Evolutionary conservation across 2,888 invertebrate species (phyloP).

Genomic region (Drosophila dives): DNA sequence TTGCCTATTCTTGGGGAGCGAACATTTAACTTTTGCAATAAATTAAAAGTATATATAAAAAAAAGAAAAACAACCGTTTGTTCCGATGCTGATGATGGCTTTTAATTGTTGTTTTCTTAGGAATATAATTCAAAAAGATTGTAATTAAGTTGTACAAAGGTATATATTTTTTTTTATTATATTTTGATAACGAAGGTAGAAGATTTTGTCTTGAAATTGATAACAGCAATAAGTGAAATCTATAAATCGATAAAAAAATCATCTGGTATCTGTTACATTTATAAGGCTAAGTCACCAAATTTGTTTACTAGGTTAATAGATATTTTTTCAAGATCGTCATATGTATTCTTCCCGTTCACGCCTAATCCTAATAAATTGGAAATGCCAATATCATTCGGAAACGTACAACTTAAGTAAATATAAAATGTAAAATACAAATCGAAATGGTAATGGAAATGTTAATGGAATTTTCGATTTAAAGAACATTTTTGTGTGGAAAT

Average conservation of each 20-base stretch:
- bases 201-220: not conserved
- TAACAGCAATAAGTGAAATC: not conserved
- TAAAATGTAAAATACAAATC: not conserved
- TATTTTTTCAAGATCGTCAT: not conserved
- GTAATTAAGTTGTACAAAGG: no score
- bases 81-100: not conserved
- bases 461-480: constrained; percentile 22
- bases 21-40: not conserved
- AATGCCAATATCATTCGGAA: not conserved
- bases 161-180: no score
- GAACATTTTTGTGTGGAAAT: constrained; percentile 27
- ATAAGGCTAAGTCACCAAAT: not conserved
- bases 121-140: no score
- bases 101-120: no score
- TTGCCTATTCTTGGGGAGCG: not conserved
- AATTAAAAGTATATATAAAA: not conserved
- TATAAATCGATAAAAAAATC: not conserved
- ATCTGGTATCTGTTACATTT: not conserved
- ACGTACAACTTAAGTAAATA: not conserved
- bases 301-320: not conserved
- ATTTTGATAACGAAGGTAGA: not conserved
- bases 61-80: not conserved
- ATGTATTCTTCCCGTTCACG: no score
- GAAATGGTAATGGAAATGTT: constrained; percentile 7
- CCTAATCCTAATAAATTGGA: no score